phyloP scores from a whole-genome alignment of 2,113 vertebrate genomes.

The Planiliza haematocheilus region DNA sequence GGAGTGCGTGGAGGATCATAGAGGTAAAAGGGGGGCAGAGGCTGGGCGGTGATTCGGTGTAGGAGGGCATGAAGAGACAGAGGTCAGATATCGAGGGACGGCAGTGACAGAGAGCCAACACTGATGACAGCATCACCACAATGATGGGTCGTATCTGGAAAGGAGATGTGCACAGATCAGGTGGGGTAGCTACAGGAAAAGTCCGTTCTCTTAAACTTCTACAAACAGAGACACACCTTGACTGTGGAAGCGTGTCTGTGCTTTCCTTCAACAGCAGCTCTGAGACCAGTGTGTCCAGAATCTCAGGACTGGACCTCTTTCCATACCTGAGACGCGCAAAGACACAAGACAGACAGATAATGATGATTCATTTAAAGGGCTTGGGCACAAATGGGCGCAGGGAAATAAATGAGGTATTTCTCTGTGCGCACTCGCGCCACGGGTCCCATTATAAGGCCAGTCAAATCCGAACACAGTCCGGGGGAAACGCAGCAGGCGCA shows the following conservation, averaged over 20 bases:
- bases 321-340: conserved; percentile 87
- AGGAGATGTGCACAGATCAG: conserved; percentile 21
- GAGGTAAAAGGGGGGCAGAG: conserved; percentile 34
- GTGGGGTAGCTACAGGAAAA: neutral
- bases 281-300: conserved; percentile 92
- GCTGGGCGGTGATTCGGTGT: conserved; percentile 17
- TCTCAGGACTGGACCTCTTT: conserved; percentile 93
- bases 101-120: conserved; percentile 30
- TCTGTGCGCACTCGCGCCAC: conserved; percentile 15
- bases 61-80: conserved; percentile 13
- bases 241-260: conserved; percentile 90
- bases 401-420: neutral
- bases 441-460: conserved; percentile 24
- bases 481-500: conserved; percentile 9
- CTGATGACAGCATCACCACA: conserved; percentile 78
- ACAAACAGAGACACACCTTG: conserved; percentile 74
- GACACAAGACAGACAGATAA: neutral
- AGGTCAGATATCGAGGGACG: conserved; percentile 52
- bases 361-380: neutral
- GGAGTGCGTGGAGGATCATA: conserved; percentile 19
- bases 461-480: conserved; percentile 12
- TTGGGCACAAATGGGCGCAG: neutral
- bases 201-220: neutral
- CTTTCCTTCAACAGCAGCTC: conserved; percentile 93
- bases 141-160: conserved; percentile 81